Evolutionary conservation across 2,888 invertebrate genomes (phyloP), one percentile per base, ranked within the genome.

Genomic region (Coenonympha arcania): DNA sequence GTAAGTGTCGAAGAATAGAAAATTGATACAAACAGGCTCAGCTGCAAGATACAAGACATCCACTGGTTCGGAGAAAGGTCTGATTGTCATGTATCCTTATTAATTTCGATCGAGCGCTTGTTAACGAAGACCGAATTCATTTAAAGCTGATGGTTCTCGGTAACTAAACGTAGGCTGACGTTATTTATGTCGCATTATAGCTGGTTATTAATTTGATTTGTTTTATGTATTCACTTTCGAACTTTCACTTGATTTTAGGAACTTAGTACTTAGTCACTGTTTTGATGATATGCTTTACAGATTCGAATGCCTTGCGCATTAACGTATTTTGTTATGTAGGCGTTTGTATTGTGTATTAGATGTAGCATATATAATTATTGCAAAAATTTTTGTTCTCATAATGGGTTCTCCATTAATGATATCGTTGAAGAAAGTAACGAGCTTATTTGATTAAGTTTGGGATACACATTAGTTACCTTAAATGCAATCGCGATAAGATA

Each of bases 211-310:
- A 75, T 72, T 73, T 59, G 66, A 71, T 73, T 71, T 69, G 66
- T 71, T 73, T 71, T 62, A 69, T 66, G 48, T 70, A 69, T 66
- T 64, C 57, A 58, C 54, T 58, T 57, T 63, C 61, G 22, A 65
- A 77, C 73, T 79, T 79, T 79, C 73, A 68, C 77, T 67, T 62
- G 65, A 64, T 71, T 71, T 71, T 60, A 63, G 65, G 56, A 62
- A 61, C 57, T 55, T 64, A 61, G 45, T 64, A 63, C 58, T 59
- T 59, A 56, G 49, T 45, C 52, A 56, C 55, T 15, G 13, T 13
- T 59, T 47, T 59, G 50, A 33, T 40, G 34, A 39, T 28, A 11
- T 2, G n/a, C 26, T 3, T n/a, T 2, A n/a, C 9, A 3, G 26
- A n/a, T 26, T 6, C 8, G 3, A 9, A 1, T 9, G 24, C 31